These are phyloP conservation scores for Apamea anceps DNA, from an alignment of 2,888 invertebrate genomes.

Conservation along the genomic window DNA sequence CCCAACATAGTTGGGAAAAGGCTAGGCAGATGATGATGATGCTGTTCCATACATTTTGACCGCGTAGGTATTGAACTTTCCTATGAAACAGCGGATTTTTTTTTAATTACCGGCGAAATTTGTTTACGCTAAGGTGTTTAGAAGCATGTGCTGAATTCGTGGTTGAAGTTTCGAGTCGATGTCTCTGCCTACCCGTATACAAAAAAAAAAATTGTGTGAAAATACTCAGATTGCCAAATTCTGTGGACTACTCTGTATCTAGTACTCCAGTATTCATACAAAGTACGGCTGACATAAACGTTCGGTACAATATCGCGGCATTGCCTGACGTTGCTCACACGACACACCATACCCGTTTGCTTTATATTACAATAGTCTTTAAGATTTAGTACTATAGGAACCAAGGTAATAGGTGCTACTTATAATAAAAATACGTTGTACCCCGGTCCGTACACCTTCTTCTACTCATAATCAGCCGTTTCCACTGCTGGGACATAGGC, in stretches of 20 bases:
- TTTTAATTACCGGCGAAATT: too few species aligned
- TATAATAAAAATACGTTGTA: too few species aligned
- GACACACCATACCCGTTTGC: constrained; percentile 12
- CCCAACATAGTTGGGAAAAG: too few species aligned
- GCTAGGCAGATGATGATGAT: accelerated
- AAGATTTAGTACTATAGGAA: background rate
- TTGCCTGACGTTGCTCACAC: constrained; percentile 26
- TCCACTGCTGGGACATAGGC: background rate
- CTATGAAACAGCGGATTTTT: too few species aligned
- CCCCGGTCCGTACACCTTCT: too few species aligned
- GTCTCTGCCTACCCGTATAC: too few species aligned
- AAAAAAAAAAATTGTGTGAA: background rate
- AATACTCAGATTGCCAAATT: background rate
- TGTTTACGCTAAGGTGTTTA: too few species aligned
- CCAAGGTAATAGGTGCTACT: background rate
- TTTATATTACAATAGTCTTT: constrained; percentile 19
- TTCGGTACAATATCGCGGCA: constrained; percentile 64
- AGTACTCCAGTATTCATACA: constrained; percentile 58
- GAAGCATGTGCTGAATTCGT: too few species aligned
- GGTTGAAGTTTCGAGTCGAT: too few species aligned
- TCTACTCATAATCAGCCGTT: background rate
- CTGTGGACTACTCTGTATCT: constrained; percentile 56
- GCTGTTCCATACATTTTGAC: too few species aligned
- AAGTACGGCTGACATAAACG: constrained; percentile 70
- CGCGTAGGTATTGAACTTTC: too few species aligned